Conservation (phyloP, 2,113 vertebrate genomes). For the Tringa solitaria region DNA sequence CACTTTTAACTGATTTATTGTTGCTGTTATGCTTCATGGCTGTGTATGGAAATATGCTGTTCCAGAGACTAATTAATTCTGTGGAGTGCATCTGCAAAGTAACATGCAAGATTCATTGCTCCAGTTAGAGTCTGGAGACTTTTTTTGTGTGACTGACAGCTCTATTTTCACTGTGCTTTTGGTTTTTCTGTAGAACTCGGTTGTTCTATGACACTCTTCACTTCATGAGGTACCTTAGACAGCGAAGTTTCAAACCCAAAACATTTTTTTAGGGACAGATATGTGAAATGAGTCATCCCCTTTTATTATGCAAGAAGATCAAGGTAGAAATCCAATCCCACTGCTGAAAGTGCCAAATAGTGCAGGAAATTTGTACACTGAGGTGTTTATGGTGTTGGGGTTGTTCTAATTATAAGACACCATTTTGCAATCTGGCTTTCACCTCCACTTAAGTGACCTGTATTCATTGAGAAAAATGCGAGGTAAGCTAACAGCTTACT, state of each 20-base stretch:
- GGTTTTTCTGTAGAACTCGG: background rate
- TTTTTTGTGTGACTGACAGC: background rate
- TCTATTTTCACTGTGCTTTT: background rate
- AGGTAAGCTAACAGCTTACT: background rate
- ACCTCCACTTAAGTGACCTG: background rate
- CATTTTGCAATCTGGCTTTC: background rate
- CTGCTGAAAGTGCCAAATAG: background rate
- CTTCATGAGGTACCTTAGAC: background rate
- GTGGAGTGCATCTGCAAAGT: background rate
- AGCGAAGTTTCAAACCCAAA: background rate
- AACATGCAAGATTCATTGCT: background rate
- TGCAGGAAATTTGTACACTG: background rate
- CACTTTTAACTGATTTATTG: background rate
- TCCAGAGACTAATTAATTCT: background rate
- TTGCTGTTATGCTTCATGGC: background rate
- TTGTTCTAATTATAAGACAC: background rate
- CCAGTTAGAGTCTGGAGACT: background rate
- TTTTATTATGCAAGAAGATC: background rate
- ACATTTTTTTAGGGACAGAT: background rate
- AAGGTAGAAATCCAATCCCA: background rate
- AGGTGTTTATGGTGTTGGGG: background rate
- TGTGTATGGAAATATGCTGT: background rate
- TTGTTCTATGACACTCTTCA: background rate
- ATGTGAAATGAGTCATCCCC: background rate
- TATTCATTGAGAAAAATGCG: background rate